A percentile compares a stretch with the other conserved stretches of the same genome.
These are phyloP conservation scores for Sebastes reedi DNA, from an alignment of 2,797 vertebrate genomes.

Conservation along the genomic window DNA sequence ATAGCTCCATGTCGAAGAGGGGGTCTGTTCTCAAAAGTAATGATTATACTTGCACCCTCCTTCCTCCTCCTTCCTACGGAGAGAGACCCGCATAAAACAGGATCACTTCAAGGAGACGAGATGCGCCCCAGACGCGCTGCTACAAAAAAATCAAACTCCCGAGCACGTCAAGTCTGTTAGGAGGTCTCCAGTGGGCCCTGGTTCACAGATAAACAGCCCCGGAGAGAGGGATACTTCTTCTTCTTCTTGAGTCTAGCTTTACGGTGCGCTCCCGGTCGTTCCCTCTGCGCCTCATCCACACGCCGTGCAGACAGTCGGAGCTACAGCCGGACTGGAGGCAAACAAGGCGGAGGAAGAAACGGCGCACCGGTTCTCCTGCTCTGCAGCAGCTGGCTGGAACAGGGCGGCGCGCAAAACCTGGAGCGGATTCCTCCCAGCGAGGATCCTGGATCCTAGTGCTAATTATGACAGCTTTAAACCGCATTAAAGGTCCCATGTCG, in stretches of 20 bases:
- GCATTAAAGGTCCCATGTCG: not conserved
- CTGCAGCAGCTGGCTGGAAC: slow-evolving; percentile 84
- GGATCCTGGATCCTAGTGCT: slow-evolving; percentile 52
- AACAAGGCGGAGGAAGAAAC: slow-evolving; percentile 66
- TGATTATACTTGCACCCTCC: slow-evolving; percentile 46
- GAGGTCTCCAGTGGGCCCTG: slow-evolving; percentile 56
- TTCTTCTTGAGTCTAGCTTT: slow-evolving; percentile 30
- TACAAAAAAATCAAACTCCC: slow-evolving; percentile 62
- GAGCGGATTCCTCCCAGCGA: slow-evolving; percentile 73
- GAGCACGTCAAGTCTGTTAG: slow-evolving; percentile 61
- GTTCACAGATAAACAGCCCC: slow-evolving; percentile 45
- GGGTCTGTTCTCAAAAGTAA: slow-evolving; percentile 63
- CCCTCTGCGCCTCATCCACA: slow-evolving; percentile 70
- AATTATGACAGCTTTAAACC: slow-evolving; percentile 57
- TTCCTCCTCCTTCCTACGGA: slow-evolving; percentile 20
- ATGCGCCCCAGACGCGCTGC: slow-evolving; percentile 70
- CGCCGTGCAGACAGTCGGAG: slow-evolving; percentile 70
- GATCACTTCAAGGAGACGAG: slow-evolving; percentile 74
- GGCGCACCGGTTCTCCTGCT: slow-evolving; percentile 83
- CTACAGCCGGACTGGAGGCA: slow-evolving; percentile 73
- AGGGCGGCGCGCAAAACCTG: slow-evolving; percentile 85
- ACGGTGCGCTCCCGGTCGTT: slow-evolving; percentile 62
- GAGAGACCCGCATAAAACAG: slow-evolving; percentile 50
- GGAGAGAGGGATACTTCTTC: not conserved
- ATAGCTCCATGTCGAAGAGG: slow-evolving; percentile 75